A percentile compares a stretch with the other conserved stretches of the same genome.
phyloP scores from a whole-genome alignment of 2,797 vertebrate species.

The Labroides dimidiatus region DNA sequence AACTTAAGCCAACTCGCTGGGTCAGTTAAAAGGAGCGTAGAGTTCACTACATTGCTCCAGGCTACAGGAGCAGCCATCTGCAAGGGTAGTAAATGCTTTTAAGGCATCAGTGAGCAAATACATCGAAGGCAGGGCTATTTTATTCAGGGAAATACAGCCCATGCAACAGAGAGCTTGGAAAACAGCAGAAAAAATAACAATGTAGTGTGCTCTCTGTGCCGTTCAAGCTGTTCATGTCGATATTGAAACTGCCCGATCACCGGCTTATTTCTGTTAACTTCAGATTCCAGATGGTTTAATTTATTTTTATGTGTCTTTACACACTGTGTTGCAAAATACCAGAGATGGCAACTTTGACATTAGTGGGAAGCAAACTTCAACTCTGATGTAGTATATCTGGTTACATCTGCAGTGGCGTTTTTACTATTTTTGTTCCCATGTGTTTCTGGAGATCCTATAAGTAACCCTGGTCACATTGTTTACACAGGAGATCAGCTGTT shows the following conservation, averaged over 20 bases:
- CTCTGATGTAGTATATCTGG: too few species aligned
- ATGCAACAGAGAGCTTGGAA: constrained; percentile 69
- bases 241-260: not conserved
- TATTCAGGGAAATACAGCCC: constrained; percentile 76
- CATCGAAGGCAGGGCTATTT: constrained; percentile 76
- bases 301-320: not conserved
- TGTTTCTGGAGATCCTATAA: too few species aligned
- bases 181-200: constrained; percentile 26
- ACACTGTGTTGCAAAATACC: not conserved
- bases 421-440: too few species aligned
- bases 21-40: constrained; percentile 70
- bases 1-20: constrained; percentile 66
- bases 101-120: constrained; percentile 83
- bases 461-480: too few species aligned
- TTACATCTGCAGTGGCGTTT: too few species aligned
- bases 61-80: constrained; percentile 77
- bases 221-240: constrained; percentile 22
- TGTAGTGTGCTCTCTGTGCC: constrained; percentile 5
- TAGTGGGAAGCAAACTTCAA: not conserved
- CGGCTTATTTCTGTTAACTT: not conserved
- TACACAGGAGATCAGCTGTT: too few species aligned
- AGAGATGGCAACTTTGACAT: not conserved
- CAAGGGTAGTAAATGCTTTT: constrained; percentile 78
- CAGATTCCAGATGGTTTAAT: not conserved
- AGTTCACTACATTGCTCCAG: constrained; percentile 67